Evolutionary conservation across 2,797 vertebrate species (phyloP).

Genomic region (Furcifer pardalis): DNA sequence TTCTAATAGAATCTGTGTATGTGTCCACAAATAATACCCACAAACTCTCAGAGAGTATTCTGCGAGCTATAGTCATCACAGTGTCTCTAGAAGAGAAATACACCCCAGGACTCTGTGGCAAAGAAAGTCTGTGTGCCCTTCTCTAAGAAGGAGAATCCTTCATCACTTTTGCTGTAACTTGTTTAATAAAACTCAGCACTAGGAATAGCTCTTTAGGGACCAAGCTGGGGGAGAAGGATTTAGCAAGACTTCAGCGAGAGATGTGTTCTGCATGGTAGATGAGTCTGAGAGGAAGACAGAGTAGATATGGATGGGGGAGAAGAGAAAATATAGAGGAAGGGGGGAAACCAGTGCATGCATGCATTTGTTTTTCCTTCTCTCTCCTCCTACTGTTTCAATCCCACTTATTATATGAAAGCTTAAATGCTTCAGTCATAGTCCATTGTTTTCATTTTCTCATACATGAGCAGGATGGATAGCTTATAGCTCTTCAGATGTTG

Average conservation of each 20-base stretch:
- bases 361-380: not conserved
- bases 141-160: slow-evolving; percentile 1
- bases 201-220: slow-evolving; percentile 32
- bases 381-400: too few relatives aligned
- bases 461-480: not conserved
- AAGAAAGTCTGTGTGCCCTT: slow-evolving; percentile 3
- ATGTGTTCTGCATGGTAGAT: slow-evolving; percentile 33
- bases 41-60: not conserved
- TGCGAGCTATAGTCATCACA: not conserved
- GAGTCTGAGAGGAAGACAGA: not conserved
- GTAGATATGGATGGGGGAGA: not conserved
- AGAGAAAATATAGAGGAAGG: not conserved
- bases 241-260: slow-evolving; percentile 13
- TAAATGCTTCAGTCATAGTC: not conserved
- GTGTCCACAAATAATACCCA: not conserved
- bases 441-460: not conserved
- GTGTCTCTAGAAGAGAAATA: not conserved
- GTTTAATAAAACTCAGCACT: slow-evolving; percentile 34
- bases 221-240: slow-evolving; percentile 17
- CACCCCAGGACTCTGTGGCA: not conserved
- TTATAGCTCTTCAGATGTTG: not conserved
- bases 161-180: slow-evolving; percentile 15
- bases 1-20: not conserved
- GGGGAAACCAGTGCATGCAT: not conserved
- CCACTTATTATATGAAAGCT: not conserved